Evolutionary conservation across 2,888 invertebrate species (phyloP).

Genomic region (Parascotia fuliginaria): DNA sequence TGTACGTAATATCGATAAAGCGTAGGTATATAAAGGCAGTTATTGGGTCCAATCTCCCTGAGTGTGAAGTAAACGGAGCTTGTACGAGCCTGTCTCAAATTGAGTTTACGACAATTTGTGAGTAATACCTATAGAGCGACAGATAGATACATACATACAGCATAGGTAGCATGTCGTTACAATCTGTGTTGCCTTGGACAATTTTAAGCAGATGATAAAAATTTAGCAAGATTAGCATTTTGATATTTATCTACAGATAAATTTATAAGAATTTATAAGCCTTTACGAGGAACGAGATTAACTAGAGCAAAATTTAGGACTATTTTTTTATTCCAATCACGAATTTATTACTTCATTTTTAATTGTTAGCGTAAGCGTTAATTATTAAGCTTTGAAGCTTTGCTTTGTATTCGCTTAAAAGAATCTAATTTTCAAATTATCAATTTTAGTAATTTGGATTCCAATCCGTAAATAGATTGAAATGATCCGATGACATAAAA

Average conservation of each 20-base stretch:
- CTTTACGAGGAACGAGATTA: too few relatives aligned
- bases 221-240: too few relatives aligned
- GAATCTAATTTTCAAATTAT: too few relatives aligned
- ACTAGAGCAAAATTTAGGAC: too few relatives aligned
- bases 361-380: too few relatives aligned
- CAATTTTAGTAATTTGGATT: neutral
- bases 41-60: conserved; percentile 12
- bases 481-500: neutral
- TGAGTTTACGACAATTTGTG: conserved; percentile 68
- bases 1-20: conserved; percentile 21
- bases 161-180: neutral
- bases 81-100: conserved; percentile 46
- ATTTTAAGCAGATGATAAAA: too few relatives aligned
- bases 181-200: neutral
- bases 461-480: neutral
- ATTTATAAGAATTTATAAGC: too few relatives aligned
- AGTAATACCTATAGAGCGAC: conserved; percentile 30
- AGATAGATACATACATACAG: conserved; percentile 48
- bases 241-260: too few relatives aligned
- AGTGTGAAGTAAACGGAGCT: conserved; percentile 17
- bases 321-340: too few relatives aligned
- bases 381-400: too few relatives aligned
- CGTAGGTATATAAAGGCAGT: neutral
- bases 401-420: too few relatives aligned
- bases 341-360: too few relatives aligned